Percentiles rank a stretch among this genome's conserved stretches.
phyloP scores from a whole-genome alignment of 2,797 vertebrate species.

The Oreonectes daqikongensis region DNA sequence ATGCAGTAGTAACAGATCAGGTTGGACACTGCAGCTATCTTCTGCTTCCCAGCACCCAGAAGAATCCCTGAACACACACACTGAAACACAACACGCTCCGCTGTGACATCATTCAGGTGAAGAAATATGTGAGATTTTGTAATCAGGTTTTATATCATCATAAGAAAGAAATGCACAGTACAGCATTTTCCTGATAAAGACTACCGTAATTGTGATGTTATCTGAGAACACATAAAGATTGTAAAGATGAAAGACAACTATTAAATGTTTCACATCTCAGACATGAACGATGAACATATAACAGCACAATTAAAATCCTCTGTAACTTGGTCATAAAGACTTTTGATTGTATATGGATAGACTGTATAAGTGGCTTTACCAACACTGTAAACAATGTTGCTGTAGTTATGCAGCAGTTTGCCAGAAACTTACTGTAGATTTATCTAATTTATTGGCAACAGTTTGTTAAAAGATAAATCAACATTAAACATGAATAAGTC shows the following conservation, averaged over 20 bases:
- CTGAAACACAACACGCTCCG: slow-evolving; percentile 67
- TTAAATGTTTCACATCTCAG: background rate
- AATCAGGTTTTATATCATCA: background rate
- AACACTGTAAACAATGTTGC: no score
- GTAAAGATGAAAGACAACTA: background rate
- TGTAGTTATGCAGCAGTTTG: no score
- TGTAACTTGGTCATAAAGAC: no score
- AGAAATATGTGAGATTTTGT: background rate
- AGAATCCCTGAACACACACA: slow-evolving; percentile 85
- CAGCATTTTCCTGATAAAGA: slow-evolving; percentile 1
- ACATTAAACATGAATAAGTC: no score
- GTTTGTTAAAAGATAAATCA: no score
- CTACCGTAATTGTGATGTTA: background rate
- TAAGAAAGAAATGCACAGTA: background rate
- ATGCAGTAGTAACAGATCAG: slow-evolving; percentile 85
- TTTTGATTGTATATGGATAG: no score
- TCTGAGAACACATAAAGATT: background rate
- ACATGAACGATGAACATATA: no score
- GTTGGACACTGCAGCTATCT: slow-evolving; percentile 85
- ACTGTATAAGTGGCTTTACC: no score
- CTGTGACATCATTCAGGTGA: no score
- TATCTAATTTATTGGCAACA: no score
- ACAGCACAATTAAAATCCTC: no score
- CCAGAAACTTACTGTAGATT: no score
- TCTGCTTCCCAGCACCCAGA: slow-evolving; percentile 88